These are phyloP conservation scores for Thereva unica DNA, from an alignment of 2,888 invertebrate genomes.

Conservation along the genomic window DNA sequence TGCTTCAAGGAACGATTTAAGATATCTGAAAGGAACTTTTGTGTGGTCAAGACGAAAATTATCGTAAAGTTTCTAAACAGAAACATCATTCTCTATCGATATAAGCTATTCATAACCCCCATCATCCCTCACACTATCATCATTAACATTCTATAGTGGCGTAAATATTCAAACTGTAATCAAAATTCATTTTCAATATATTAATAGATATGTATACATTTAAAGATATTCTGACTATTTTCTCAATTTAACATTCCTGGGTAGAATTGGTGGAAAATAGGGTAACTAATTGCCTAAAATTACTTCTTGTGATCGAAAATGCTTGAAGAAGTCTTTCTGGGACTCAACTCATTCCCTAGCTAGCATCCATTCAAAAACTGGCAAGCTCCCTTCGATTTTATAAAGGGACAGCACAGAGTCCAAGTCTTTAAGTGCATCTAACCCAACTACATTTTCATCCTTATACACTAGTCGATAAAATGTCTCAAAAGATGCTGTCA, in stretches of 20 bases:
- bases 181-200: slow-evolving; percentile 20
- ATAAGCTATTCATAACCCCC: background rate
- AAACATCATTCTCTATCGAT: slow-evolving; percentile 26
- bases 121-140: background rate
- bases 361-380: slow-evolving; percentile 7
- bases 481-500: too few relatives aligned
- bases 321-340: background rate
- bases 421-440: too few relatives aligned
- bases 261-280: slow-evolving; percentile 29
- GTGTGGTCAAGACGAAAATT: slow-evolving; percentile 14
- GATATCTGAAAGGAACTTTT: background rate
- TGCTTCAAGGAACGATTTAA: slow-evolving; percentile 26
- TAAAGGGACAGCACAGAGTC: too few relatives aligned
- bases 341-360: slow-evolving; percentile 1
- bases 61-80: slow-evolving; percentile 13
- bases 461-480: too few relatives aligned
- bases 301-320: slow-evolving; percentile 15
- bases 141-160: slow-evolving; percentile 1
- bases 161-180: slow-evolving; percentile 27
- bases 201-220: background rate
- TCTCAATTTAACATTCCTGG: slow-evolving; percentile 27
- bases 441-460: too few relatives aligned
- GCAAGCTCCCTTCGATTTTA: slow-evolving; percentile 4
- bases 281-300: slow-evolving; percentile 35
- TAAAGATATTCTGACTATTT: slow-evolving; percentile 8